Conservation (phyloP, 2,113 vertebrate genomes). For the Serilophus lunatus region DNA sequence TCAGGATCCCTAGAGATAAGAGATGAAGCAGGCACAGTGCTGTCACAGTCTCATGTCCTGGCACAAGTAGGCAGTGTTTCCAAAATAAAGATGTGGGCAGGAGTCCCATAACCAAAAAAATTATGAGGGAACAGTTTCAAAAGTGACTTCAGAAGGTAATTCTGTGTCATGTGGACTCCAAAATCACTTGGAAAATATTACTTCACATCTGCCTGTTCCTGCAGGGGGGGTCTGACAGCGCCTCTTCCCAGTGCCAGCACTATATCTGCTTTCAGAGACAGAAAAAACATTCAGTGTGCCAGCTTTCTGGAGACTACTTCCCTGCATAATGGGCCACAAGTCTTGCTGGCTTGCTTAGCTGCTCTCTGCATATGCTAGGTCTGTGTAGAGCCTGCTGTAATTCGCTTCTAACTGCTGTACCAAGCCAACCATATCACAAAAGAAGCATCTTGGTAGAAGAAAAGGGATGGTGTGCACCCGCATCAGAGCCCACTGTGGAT, state of each 20-base stretch:
- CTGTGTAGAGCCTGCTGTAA: neutral
- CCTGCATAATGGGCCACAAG: neutral
- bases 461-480: neutral
- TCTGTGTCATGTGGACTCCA: neutral
- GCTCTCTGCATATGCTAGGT: neutral
- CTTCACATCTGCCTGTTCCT: neutral
- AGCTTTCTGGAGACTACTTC: neutral
- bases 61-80: neutral
- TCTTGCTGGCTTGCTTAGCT: neutral
- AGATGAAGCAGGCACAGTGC: neutral
- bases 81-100: neutral
- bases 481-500: neutral
- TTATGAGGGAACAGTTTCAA: neutral
- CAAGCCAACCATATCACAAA: neutral
- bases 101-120: neutral
- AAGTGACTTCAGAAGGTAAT: constrained; percentile 27
- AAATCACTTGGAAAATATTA: constrained; percentile 30
- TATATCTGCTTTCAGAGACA: neutral
- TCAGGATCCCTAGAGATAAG: neutral
- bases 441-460: neutral
- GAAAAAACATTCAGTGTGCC: neutral
- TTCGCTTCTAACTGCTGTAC: neutral
- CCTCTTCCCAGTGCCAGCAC: neutral
- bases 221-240: neutral
- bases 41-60: neutral